Evolutionary conservation across 2,797 vertebrate genomes (phyloP).

Genomic region (Emys orbicularis): DNA sequence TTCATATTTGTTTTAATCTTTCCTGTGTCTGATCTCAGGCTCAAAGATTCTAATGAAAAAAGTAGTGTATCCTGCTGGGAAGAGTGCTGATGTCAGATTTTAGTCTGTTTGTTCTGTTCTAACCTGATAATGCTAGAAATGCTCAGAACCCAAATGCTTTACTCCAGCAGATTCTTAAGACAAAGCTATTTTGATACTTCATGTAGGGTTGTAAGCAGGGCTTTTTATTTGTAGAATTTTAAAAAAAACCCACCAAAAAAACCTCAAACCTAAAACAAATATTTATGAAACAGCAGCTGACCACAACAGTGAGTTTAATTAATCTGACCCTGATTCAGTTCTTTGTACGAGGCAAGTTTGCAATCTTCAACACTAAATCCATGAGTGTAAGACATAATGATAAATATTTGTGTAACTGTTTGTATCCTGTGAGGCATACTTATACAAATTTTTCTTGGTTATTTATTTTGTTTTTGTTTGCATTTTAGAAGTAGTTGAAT

Average conservation of each 20-base stretch:
- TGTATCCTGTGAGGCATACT: slow-evolving; percentile 34
- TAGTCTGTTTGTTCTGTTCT: slow-evolving; percentile 81
- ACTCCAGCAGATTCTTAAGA: slow-evolving; percentile 64
- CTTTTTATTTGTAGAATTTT: slow-evolving; percentile 60
- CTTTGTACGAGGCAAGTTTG: slow-evolving; percentile 32
- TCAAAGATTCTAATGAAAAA: slow-evolving; percentile 90
- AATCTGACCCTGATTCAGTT: slow-evolving; percentile 35
- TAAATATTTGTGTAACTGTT: slow-evolving; percentile 25
- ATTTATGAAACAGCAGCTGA: slow-evolving; percentile 44
- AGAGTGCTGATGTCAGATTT: slow-evolving; percentile 80
- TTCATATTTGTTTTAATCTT: slow-evolving; percentile 99
- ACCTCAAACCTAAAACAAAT: slow-evolving; percentile 27
- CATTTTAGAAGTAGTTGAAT: not conserved
- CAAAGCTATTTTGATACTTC: slow-evolving; percentile 68
- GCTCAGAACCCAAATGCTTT: slow-evolving; percentile 58
- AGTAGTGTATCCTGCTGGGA: slow-evolving; percentile 84
- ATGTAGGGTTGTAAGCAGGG: slow-evolving; percentile 38
- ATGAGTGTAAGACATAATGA: not conserved
- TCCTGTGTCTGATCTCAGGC: slow-evolving; percentile 88
- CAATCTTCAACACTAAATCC: slow-evolving; percentile 10
- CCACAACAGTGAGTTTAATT: slow-evolving; percentile 61
- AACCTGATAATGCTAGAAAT: slow-evolving; percentile 77
- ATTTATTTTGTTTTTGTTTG: not conserved
- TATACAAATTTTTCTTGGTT: not conserved
- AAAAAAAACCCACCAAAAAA: not conserved